Evolutionary conservation across 2,113 vertebrate species (phyloP).

Genomic region (Sebastes fasciatus): DNA sequence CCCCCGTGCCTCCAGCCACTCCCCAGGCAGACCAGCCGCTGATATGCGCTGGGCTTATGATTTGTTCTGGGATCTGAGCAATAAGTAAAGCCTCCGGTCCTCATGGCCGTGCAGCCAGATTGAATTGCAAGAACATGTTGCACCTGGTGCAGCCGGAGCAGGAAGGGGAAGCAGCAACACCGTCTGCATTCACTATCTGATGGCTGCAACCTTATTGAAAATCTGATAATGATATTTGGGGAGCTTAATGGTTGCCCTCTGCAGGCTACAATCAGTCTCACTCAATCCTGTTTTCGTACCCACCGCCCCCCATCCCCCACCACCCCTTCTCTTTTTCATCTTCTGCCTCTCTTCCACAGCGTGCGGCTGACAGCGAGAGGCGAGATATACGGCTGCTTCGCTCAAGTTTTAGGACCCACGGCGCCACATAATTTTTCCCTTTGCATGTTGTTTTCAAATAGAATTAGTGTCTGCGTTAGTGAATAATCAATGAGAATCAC

Average conservation of each 20-base stretch:
- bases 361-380: conserved; percentile 47
- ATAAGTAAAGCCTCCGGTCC: conserved; percentile 70
- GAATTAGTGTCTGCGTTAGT: conserved; percentile 42
- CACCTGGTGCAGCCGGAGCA: conserved; percentile 66
- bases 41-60: conserved; percentile 70
- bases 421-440: conserved; percentile 37
- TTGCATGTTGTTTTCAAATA: conserved; percentile 57
- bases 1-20: conserved; percentile 55
- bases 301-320: neutral
- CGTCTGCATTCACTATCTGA: conserved; percentile 66
- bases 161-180: conserved; percentile 32
- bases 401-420: conserved; percentile 28
- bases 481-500: conserved; percentile 64
- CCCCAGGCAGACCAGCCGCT: conserved; percentile 55
- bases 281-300: conserved; percentile 59
- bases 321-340: conserved; percentile 49
- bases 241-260: conserved; percentile 75
- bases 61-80: conserved; percentile 76
- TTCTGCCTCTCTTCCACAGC: conserved; percentile 55
- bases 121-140: conserved; percentile 75
- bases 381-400: conserved; percentile 44
- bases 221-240: conserved; percentile 76
- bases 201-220: conserved; percentile 75
- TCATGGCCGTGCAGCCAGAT: conserved; percentile 71
- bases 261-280: conserved; percentile 72